Evolutionary conservation across 1,140 invertebrate genomes (phyloP).

Genomic region (Ooceraea biroi): DNA sequence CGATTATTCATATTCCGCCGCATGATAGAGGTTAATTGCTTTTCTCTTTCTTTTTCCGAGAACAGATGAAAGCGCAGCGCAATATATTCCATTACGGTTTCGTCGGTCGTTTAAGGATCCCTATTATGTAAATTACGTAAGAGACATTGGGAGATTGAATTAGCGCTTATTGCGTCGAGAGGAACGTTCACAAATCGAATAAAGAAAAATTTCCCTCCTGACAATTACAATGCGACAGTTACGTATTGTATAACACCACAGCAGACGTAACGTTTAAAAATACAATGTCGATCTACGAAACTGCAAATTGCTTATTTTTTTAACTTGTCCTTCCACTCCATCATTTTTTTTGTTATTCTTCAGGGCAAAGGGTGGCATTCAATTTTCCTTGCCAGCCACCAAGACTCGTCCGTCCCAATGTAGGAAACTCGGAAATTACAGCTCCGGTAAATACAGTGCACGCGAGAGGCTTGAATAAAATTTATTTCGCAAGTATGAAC

Average conservation of each 20-base stretch:
- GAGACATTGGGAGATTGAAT: neutral
- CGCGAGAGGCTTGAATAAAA: constrained; percentile 30
- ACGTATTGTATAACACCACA: no score
- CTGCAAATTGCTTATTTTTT: neutral
- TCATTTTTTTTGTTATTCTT: neutral
- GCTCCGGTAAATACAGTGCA: neutral
- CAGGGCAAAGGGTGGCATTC: constrained; percentile 9
- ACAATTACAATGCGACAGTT: no score
- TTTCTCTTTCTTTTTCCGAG: neutral
- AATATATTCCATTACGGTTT: constrained; percentile 14
- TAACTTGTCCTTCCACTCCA: neutral
- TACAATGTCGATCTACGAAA: neutral
- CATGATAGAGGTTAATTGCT: constrained; percentile 26
- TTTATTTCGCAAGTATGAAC: constrained; percentile 10
- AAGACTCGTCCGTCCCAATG: neutral
- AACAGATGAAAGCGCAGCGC: neutral
- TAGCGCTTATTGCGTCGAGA: neutral
- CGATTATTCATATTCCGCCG: constrained; percentile 39
- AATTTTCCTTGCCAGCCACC: constrained; percentile 1
- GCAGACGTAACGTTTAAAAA: neutral
- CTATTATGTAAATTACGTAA: neutral
- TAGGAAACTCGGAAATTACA: constrained; percentile 20
- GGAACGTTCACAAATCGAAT: neutral
- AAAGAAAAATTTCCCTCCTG: no score
- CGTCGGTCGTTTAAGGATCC: neutral